Base-by-base conservation (phyloP, 2,888 invertebrate genomes). In the Cataglyphis albicans region DNA sequence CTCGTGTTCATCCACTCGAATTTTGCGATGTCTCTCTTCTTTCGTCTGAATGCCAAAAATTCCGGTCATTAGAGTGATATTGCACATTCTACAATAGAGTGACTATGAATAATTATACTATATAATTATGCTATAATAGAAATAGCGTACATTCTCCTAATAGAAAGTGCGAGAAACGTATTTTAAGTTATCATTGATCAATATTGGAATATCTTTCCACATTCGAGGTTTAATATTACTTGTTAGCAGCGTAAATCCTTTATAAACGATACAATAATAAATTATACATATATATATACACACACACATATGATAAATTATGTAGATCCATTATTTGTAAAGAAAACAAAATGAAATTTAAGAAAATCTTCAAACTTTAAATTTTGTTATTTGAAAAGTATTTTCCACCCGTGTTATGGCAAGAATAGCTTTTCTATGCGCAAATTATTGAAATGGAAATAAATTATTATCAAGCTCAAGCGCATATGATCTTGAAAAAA, bases 1-100 rank as follows among this genome's bases (percentile, higher is more conserved):
- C 63, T 57, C 61, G 44, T 57, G 18, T 12, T 78, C 70, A 80
- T 57, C 67, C 64, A 81, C 78, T 80, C 29, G 38, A 41, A 55
- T 76, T 64, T 65, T 55, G 52, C 3, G 35, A 83, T 86, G 80
- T 86, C 86, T 85, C 86, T 81, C 82, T 65, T 85, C 85, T 82
- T 83, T 72, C 29, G 7, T 64, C 59, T 21, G 38, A 67, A 55
- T 76, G n/a, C 29, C 52, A 7, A 52, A 52, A 52, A 41, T 65
- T 44, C 41, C 65, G 25, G 21, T 21, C 12, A n/a, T 57, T 12
- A 21, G 5, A 57, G 21, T 57, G 57, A 21, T 21, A 57, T 57
- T 12, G n/a, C 7, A 55, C 55, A 18, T 44, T 15, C 5, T 44
- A 67, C 25, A 21, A 73, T 44, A 74, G 52, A 35, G 38, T 35